A percentile compares a stretch with the other conserved stretches of the same genome.
These are phyloP conservation scores for Drosophila ambigua DNA, from an alignment of 1,140 invertebrate genomes.

Conservation along the genomic window DNA sequence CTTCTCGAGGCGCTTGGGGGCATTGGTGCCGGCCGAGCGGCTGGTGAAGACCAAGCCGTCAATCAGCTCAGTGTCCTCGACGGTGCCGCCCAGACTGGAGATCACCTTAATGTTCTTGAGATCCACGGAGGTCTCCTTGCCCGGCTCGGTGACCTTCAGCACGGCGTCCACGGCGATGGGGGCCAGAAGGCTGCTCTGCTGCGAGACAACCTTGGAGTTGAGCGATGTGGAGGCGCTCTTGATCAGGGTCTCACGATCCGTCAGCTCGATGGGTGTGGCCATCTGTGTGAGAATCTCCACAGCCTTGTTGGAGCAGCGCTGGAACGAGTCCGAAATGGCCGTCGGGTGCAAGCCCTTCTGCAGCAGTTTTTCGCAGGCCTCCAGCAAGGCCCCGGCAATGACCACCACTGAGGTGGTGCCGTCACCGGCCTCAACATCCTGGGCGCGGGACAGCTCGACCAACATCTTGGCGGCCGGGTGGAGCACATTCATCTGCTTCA, in stretches of 20 bases:
- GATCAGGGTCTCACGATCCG: constrained; percentile 93
- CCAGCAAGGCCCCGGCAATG: constrained; percentile 96
- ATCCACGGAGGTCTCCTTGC: constrained; percentile 87
- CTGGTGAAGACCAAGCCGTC: constrained; percentile 98
- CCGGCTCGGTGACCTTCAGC: constrained; percentile 90
- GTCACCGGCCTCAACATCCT: constrained; percentile 99
- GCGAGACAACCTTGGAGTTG: constrained; percentile 99
- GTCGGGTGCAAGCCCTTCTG: constrained; percentile 99
- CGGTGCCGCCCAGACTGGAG: constrained; percentile 97
- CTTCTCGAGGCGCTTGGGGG: constrained; percentile 97
- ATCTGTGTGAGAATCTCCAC: constrained; percentile 94
- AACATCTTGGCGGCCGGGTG: constrained; percentile 99
- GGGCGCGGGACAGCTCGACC: constrained; percentile 98
- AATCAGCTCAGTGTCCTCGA: constrained; percentile 98
- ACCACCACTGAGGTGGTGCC: constrained; percentile 99
- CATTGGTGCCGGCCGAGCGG: constrained; percentile 94
- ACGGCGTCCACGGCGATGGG: constrained; percentile 99
- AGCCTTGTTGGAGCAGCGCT: constrained; percentile 93
- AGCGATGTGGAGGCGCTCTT: constrained; percentile 98
- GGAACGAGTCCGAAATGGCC: constrained; percentile 98
- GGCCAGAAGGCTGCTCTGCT: constrained; percentile 97
- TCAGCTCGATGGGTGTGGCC: constrained; percentile 93
- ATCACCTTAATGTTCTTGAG: constrained; percentile 97
- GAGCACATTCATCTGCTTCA: constrained; percentile 99
- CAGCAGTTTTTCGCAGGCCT: constrained; percentile 96